A percentile compares a stretch with the other conserved stretches of the same genome.
Evolutionary conservation across 2,888 invertebrate genomes (phyloP).

Genomic region (Pyrochroa serraticornis): DNA sequence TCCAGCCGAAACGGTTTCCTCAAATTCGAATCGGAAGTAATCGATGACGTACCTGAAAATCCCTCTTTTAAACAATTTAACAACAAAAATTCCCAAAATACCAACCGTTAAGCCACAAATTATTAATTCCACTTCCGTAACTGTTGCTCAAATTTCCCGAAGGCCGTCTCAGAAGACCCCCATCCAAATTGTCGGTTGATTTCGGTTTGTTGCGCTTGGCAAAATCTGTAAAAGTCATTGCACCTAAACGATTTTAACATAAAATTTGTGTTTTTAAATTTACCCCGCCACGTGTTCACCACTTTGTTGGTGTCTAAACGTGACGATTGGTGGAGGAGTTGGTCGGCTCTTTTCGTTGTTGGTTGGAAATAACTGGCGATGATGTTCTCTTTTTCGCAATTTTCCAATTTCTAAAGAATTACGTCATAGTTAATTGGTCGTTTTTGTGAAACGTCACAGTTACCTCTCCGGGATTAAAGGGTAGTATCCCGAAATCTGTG

Average conservation of each 20-base stretch:
- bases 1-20: conserved; percentile 52
- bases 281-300: conserved; percentile 63
- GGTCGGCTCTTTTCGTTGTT: conserved; percentile 62
- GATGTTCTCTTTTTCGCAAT: conserved; percentile 63
- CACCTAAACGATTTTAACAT: conserved; percentile 28
- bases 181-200: conserved; percentile 43
- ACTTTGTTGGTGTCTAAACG: conserved; percentile 62
- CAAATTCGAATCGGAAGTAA: neutral
- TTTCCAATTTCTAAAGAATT: conserved; percentile 58
- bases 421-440: conserved; percentile 44
- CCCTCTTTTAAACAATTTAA: neutral
- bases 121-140: conserved; percentile 34
- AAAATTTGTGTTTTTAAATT: conserved; percentile 1
- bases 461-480: conserved; percentile 5
- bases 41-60: neutral
- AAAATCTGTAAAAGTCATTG: conserved; percentile 47
- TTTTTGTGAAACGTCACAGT: conserved; percentile 1
- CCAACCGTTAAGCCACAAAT: conserved; percentile 46
- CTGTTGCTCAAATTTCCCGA: conserved; percentile 21
- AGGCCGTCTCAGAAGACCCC: conserved; percentile 31
- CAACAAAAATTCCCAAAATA: neutral
- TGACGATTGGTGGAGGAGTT: conserved; percentile 64
- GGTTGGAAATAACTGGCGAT: conserved; percentile 77
- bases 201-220: conserved; percentile 47
- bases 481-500: neutral